These are phyloP conservation scores for Apoda limacodes DNA, from an alignment of 2,888 invertebrate species.

Conservation along the genomic window DNA sequence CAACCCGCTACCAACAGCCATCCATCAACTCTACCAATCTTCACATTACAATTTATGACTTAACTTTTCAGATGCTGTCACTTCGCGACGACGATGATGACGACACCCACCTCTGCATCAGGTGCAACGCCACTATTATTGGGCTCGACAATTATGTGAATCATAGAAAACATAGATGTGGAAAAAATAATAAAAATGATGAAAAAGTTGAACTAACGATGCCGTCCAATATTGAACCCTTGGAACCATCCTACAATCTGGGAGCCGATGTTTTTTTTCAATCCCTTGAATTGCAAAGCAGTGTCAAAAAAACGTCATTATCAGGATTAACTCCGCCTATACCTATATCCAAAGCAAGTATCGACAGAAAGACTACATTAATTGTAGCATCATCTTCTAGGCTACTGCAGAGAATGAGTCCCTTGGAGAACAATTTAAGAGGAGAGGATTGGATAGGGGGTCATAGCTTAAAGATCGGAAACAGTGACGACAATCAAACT, in stretches of 20 bases:
- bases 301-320: conserved; percentile 70
- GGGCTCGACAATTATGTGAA: conserved; percentile 89
- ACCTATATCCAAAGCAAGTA: conserved; percentile 37
- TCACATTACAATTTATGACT: conserved; percentile 18
- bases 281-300: conserved; percentile 82
- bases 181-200: conserved; percentile 38
- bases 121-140: conserved; percentile 83
- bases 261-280: conserved; percentile 91
- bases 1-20: conserved; percentile 24
- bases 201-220: conserved; percentile 42
- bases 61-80: conserved; percentile 60
- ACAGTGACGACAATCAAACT: conserved; percentile 68
- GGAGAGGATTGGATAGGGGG: conserved; percentile 74
- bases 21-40: conserved; percentile 28
- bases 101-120: conserved; percentile 89
- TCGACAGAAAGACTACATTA: conserved; percentile 37
- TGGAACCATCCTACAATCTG: conserved; percentile 68
- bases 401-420: conserved; percentile 47
- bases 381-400: conserved; percentile 43
- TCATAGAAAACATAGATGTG: conserved; percentile 82
- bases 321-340: conserved; percentile 61
- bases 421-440: conserved; percentile 51
- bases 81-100: conserved; percentile 76
- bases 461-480: conserved; percentile 65
- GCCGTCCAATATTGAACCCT: conserved; percentile 29